Conservation (phyloP, 2,113 vertebrate genomes). For the Chroicocephalus ridibundus region DNA sequence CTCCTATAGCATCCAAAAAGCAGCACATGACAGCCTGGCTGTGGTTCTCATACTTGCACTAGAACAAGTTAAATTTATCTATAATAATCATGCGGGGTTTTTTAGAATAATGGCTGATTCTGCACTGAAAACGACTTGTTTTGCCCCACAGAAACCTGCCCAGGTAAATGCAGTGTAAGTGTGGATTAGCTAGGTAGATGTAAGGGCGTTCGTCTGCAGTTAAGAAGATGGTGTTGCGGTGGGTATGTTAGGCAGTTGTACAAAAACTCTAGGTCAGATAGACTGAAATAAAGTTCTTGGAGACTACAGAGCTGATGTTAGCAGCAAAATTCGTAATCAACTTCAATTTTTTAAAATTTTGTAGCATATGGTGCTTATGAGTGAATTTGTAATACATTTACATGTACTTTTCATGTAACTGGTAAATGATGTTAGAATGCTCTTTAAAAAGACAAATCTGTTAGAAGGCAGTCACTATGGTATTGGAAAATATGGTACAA, state of each 20-base stretch:
- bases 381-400: background rate
- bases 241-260: background rate
- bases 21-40: background rate
- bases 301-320: too few species aligned
- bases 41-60: background rate
- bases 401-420: background rate
- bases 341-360: background rate
- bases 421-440: background rate
- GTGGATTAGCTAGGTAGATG: background rate
- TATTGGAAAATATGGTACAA: background rate
- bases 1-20: background rate
- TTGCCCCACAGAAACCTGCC: background rate
- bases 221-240: background rate
- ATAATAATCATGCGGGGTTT: background rate
- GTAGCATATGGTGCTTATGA: background rate
- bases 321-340: background rate
- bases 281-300: background rate
- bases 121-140: background rate
- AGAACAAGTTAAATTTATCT: background rate
- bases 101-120: background rate
- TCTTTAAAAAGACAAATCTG: background rate
- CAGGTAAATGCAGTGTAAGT: background rate
- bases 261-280: background rate
- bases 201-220: too few species aligned
- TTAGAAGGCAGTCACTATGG: background rate